Conservation (phyloP, 2,113 vertebrate species). For the Amia ocellicauda region DNA sequence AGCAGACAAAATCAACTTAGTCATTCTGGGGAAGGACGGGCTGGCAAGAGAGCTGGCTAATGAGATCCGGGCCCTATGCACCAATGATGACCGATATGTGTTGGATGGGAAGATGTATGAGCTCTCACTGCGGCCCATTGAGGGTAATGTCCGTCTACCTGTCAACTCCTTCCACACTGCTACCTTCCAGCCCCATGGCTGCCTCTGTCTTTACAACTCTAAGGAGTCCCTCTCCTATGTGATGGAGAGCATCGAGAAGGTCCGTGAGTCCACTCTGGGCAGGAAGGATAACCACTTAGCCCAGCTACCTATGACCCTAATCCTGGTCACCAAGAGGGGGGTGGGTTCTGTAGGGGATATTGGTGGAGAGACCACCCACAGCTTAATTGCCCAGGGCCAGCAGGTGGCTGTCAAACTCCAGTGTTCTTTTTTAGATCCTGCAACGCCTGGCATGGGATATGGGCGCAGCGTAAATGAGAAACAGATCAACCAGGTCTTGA, state of each 20-base stretch:
- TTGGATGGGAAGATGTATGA: conserved; percentile 92
- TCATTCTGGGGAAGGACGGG: conserved; percentile 92
- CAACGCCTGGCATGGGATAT: conserved; percentile 80
- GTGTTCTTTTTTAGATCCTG: conserved; percentile 84
- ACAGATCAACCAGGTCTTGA: conserved; percentile 85
- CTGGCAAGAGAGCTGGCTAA: conserved; percentile 90
- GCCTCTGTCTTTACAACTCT: conserved; percentile 95
- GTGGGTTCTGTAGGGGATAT: conserved; percentile 74
- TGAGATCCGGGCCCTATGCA: conserved; percentile 91
- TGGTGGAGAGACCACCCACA: conserved; percentile 87
- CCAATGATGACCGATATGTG: conserved; percentile 86
- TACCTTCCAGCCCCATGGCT: conserved; percentile 91
- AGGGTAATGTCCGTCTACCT: conserved; percentile 90
- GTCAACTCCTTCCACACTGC: conserved; percentile 95
- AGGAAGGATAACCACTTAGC: conserved; percentile 74
- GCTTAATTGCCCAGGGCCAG: conserved; percentile 85
- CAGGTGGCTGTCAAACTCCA: conserved; percentile 84
- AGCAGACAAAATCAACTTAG: conserved; percentile 85
- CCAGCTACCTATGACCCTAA: conserved; percentile 78
- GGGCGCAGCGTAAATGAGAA: conserved; percentile 87
- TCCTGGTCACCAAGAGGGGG: conserved; percentile 86
- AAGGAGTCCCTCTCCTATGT: conserved; percentile 93
- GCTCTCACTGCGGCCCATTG: conserved; percentile 85
- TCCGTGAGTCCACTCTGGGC: conserved; percentile 76
- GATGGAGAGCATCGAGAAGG: conserved; percentile 89